phyloP scores from a whole-genome alignment of 1,140 invertebrate species.

The Chelonus insularis region DNA sequence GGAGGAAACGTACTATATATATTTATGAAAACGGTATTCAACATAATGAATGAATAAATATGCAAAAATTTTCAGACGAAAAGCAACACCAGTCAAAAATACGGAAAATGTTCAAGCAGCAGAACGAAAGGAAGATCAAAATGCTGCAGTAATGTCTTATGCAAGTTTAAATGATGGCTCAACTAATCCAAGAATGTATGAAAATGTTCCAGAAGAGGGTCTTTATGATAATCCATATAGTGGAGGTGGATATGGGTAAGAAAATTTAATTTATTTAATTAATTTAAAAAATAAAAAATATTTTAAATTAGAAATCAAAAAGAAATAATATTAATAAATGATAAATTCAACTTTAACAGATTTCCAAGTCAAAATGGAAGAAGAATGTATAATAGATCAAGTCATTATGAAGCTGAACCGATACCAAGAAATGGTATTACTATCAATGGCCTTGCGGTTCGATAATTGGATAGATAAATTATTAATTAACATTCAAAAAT shows the following conservation, averaged over 20 bases:
- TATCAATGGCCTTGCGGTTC: conserved; percentile 73
- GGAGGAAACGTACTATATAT: too few species aligned
- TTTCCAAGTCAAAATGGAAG: too few species aligned
- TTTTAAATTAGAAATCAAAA: conserved; percentile 46
- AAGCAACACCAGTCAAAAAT: conserved; percentile 82
- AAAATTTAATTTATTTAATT: not conserved
- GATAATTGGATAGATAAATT: too few species aligned
- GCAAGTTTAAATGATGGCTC: conserved; percentile 73
- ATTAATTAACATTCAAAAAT: too few species aligned
- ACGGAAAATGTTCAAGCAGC: conserved; percentile 85
- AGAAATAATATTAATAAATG: conserved; percentile 36
- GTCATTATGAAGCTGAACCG: conserved; percentile 73
- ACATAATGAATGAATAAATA: too few species aligned
- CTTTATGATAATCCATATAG: conserved; percentile 72
- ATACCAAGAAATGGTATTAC: conserved; percentile 68
- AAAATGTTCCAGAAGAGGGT: conserved; percentile 74
- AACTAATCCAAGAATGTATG: conserved; percentile 66
- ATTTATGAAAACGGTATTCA: too few species aligned
- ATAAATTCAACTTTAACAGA: too few species aligned
- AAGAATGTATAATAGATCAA: conserved; percentile 62
- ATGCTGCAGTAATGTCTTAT: conserved; percentile 84
- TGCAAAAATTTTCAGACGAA: conserved; percentile 69
- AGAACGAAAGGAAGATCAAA: conserved; percentile 80
- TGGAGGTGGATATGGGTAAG: conserved; percentile 61
- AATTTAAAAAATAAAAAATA: not conserved